These are phyloP conservation scores for Steatocranus sp. DNA, from an alignment of 2,797 vertebrate genomes.

Conservation along the genomic window DNA sequence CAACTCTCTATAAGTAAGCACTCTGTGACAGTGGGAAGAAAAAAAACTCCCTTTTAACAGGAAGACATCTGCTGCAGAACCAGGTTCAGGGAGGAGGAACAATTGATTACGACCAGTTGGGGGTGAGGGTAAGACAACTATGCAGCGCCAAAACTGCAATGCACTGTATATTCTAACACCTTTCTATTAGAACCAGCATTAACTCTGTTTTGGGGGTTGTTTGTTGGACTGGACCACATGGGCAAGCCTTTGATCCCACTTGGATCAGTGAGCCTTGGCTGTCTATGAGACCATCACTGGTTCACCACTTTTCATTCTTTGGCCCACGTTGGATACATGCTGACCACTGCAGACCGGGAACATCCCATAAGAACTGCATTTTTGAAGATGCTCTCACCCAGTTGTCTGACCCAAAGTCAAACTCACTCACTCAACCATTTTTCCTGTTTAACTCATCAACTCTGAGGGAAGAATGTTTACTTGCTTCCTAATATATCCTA, in stretches of 20 bases:
- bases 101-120: neutral
- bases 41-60: neutral
- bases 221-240: fast-evolving
- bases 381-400: fast-evolving
- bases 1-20: neutral
- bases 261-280: neutral
- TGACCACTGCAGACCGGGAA: neutral
- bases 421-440: neutral
- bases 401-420: neutral
- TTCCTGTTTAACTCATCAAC: neutral
- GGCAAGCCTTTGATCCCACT: neutral
- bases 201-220: neutral
- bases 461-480: neutral
- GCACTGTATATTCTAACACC: neutral
- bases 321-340: neutral
- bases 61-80: neutral
- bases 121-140: neutral
- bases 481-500: neutral
- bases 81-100: neutral
- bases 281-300: neutral
- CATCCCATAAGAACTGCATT: neutral
- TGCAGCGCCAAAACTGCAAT: neutral
- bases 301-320: neutral
- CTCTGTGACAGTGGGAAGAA: neutral
- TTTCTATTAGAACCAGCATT: neutral